Evolutionary conservation across 2,113 vertebrate species (phyloP).

Genomic region (Daboia siamensis): DNA sequence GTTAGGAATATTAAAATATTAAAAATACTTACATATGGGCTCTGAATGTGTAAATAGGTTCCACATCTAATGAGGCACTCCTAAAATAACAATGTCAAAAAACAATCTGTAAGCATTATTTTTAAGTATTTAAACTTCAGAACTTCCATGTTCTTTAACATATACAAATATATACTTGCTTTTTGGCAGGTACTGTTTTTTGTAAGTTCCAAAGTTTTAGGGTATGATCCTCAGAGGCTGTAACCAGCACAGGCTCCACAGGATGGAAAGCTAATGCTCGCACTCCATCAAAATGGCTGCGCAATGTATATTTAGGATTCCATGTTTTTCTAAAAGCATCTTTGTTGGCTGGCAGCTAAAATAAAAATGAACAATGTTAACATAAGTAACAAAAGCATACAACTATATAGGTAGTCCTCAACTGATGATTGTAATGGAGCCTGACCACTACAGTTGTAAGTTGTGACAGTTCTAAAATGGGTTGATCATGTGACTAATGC

Average conservation of each 20-base stretch:
- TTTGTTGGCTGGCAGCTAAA: slow-evolving; percentile 91
- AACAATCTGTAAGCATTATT: neutral
- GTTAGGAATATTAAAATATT: neutral
- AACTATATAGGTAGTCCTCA: neutral
- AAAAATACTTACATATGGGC: slow-evolving; percentile 87
- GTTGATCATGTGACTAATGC: neutral
- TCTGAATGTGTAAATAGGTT: slow-evolving; percentile 98
- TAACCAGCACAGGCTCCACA: slow-evolving; percentile 94
- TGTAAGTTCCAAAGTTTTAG: slow-evolving; percentile 98
- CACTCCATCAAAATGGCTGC: slow-evolving; percentile 97
- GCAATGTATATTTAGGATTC: slow-evolving; percentile 96
- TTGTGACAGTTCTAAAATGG: neutral
- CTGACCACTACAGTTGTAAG: neutral
- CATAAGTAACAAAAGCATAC: neutral
- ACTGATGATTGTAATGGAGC: neutral
- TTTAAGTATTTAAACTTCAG: neutral
- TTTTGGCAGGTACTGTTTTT: slow-evolving; percentile 99
- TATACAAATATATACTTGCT: slow-evolving; percentile 73
- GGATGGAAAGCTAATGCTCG: slow-evolving; percentile 96
- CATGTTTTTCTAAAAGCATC: slow-evolving; percentile 98
- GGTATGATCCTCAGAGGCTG: slow-evolving; percentile 97
- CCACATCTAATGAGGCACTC: slow-evolving; percentile 99
- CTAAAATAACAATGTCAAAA: slow-evolving; percentile 68
- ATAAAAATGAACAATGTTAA: slow-evolving; percentile 41
- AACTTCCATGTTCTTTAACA: neutral